These are phyloP conservation scores for Tetragonula carbonaria DNA, from an alignment of 2,888 invertebrate genomes.

Conservation along the genomic window DNA sequence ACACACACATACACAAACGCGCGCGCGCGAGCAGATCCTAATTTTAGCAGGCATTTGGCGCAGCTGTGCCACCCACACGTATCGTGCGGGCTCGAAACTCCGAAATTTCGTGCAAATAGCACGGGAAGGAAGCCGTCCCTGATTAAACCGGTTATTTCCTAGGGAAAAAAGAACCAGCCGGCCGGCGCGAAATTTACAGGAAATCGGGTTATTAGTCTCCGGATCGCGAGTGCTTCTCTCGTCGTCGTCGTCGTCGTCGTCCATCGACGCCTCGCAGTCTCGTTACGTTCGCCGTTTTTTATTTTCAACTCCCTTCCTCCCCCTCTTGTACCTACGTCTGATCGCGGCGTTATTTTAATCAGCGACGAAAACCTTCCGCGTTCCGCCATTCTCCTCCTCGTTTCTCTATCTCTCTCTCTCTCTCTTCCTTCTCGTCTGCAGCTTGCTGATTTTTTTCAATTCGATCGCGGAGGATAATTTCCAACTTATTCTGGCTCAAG, in stretches of 20 bases:
- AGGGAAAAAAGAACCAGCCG: constrained; percentile 63
- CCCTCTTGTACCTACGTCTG: not conserved
- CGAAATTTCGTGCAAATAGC: constrained; percentile 75
- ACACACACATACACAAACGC: constrained; percentile 34
- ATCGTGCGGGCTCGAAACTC: constrained; percentile 74
- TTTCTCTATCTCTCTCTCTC: too few relatives aligned
- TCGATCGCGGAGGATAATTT: not conserved
- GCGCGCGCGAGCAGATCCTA: constrained; percentile 74
- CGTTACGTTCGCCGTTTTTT: constrained; percentile 10
- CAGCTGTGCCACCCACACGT: constrained; percentile 78
- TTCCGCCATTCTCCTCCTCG: not conserved
- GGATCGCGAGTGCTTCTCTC: constrained; percentile 42
- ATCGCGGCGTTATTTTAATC: constrained; percentile 16
- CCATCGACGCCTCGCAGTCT: constrained; percentile 37
- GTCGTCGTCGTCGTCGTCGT: constrained; percentile 12
- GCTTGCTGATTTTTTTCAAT: not conserved
- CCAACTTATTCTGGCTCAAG: not conserved
- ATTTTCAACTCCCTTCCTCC: too few relatives aligned
- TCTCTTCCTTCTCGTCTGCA: too few relatives aligned
- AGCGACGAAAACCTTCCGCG: not conserved
- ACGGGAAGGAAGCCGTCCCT: constrained; percentile 74
- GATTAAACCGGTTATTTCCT: constrained; percentile 75
- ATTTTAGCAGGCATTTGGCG: constrained; percentile 79
- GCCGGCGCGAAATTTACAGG: constrained; percentile 67
- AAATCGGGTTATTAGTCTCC: constrained; percentile 73